Base-by-base conservation (phyloP, 2,113 vertebrate genomes). In the Petroica traversi region DNA sequence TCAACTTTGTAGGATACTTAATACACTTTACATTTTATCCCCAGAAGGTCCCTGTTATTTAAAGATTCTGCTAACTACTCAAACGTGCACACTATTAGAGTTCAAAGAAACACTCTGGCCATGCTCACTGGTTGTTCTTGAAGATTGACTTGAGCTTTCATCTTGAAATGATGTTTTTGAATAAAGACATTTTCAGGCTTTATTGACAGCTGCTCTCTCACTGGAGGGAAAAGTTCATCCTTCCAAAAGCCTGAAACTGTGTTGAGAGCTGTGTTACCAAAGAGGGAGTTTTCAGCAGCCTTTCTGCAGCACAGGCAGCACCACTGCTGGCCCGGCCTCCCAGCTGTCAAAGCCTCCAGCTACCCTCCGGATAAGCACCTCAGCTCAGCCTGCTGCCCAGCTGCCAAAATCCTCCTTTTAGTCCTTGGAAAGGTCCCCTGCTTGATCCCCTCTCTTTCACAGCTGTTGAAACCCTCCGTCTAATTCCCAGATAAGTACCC, bases 1-100 rank as follows among this genome's bases (percentile, higher is more conserved):
- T 96, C 93, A 95, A 95, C 88, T 96, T 96, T 95, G 87, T 94
- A 96, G 72, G 66, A 87, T 96, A 97, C 95, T 97, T 97, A 97
- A 96, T 97, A 97, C 77, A 95, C 48, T 94, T 94, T 92, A 95
- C 64, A 71, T 93, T 97, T 96, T 97, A 96, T 96, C 92, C 93
- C 90, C 86, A 93, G 92, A 97, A 97, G 69, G 63, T 93, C 85
- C 85, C 88, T 3, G 49, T 89, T 95, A 94, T 93, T 96, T 95
- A 97, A 95, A 95, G 93, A 88, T 93, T 69, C 79, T 85, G 87
- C 92, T 95, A 97, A 92, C 87, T 94, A 88, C 67, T 97, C 67
- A 96, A 77, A 94, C 19, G 75, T 80, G 78, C 80, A 74, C 48
- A 68, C 85, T 86, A 76, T 83, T 88, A 94, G 92, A 91, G 90